Evolutionary conservation across 2,888 invertebrate genomes (phyloP).

Genomic region (Petrophora chlorosata): DNA sequence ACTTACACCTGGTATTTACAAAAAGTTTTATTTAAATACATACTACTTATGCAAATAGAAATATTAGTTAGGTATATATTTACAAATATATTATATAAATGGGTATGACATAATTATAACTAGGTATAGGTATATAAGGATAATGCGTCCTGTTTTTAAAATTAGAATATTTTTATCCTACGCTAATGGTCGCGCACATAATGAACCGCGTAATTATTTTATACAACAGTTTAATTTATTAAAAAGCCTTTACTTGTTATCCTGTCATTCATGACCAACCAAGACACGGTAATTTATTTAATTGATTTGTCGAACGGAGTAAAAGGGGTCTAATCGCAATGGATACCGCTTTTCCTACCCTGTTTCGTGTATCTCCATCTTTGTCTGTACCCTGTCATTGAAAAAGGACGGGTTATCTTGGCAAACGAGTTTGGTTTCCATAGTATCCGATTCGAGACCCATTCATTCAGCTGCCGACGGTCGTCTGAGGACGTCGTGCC

Average conservation of each 20-base stretch:
- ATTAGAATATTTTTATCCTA: background rate
- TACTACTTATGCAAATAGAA: no score
- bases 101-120: no score
- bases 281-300: constrained; percentile 40
- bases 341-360: constrained; percentile 35
- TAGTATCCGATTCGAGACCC: constrained; percentile 41
- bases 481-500: constrained; percentile 46
- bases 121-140: no score
- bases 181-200: background rate
- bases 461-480: constrained; percentile 55
- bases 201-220: background rate
- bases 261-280: constrained; percentile 29
- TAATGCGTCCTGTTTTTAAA: no score
- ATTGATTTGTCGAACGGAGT: constrained; percentile 44
- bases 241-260: constrained; percentile 21
- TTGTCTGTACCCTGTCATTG: constrained; percentile 24
- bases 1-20: no score
- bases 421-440: constrained; percentile 37
- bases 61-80: no score
- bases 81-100: no score
- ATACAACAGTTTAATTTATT: constrained; percentile 10
- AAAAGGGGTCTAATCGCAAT: constrained; percentile 45
- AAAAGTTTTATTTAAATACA: no score
- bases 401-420: constrained; percentile 36
- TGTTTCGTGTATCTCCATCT: constrained; percentile 25